Evolutionary conservation across 2,888 invertebrate genomes (phyloP).

Genomic region (Anthophora plumipes): DNA sequence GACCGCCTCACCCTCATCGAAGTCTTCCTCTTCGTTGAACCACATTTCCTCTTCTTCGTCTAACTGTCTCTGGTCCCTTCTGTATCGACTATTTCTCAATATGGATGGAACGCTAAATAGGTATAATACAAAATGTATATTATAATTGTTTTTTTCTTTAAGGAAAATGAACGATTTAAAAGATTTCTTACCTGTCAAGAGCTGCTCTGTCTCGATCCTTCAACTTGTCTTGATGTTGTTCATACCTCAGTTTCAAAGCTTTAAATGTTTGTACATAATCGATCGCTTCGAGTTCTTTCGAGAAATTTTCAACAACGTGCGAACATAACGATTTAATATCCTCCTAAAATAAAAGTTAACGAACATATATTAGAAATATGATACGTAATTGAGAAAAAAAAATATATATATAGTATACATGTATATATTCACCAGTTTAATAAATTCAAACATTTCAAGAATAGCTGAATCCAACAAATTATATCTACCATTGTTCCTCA

Average conservation of each 20-base stretch:
- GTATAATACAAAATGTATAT: conserved; percentile 57
- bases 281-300: conserved; percentile 96
- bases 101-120: conserved; percentile 91
- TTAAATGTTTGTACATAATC: conserved; percentile 99
- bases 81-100: conserved; percentile 91
- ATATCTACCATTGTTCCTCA: conserved; percentile 98
- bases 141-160: background rate
- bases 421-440: conserved; percentile 89
- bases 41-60: conserved; percentile 99
- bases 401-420: background rate
- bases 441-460: conserved; percentile 99
- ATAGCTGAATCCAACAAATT: conserved; percentile 99
- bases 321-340: conserved; percentile 95
- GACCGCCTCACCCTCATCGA: conserved; percentile 91
- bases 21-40: conserved; percentile 99
- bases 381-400: background rate
- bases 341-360: conserved; percentile 86
- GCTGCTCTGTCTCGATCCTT: conserved; percentile 93
- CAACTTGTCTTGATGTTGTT: conserved; percentile 95
- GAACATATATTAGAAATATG: background rate
- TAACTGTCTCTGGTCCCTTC: conserved; percentile 96
- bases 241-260: conserved; percentile 94
- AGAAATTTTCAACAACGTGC: conserved; percentile 98
- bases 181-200: conserved; percentile 87
- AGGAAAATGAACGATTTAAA: background rate